Base-by-base conservation (phyloP, 2,888 invertebrate species). In the Volucella inflata region DNA sequence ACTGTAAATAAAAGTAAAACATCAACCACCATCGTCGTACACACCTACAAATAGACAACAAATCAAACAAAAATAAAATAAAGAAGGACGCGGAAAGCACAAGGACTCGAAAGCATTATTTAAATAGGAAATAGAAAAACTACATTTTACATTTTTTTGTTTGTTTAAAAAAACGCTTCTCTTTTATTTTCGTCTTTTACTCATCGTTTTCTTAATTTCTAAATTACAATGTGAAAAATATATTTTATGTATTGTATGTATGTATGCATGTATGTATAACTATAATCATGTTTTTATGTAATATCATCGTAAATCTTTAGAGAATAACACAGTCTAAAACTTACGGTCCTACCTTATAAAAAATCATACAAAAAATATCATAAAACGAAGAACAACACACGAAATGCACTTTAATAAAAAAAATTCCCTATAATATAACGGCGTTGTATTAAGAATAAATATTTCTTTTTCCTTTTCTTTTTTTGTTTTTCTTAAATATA, bases 161-260 rank as follows among this genome's bases (percentile, higher is more conserved):
- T 84, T 38, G 57, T 38, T 70, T 74, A 64, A 83, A 79, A 83
- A 83, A 75, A 57, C 53, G 70, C 75, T 71, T 67, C 44, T 40
- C 44, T 76, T 80, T 84, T 79, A 79, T 75, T 70, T 64, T 80
- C 70, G 30, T 74, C 30, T 30, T 30, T 30, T 30, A 6, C 30
- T 30, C 70, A 51, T 55, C 81, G 60, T 64, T 60, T 77, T 68
- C 81, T 85, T 85, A 85, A 72, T 77, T 72, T 55, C 85, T 85
- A 85, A 85, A 81, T 85, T 85, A 85, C 85, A 85, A 85, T 85
- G 85, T 85, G 76, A 81, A 85, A 85, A 81, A 85, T 85, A 85
- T 81, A 81, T 84, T 68, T 77, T 68, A 81, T 78, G 42, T 59
- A 71, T 60, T 30, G 36, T 55, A 30, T 30, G 30, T 30, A 79